Evolutionary conservation across 2,888 invertebrate species (phyloP).

Genomic region (Vesta saturnalis): DNA sequence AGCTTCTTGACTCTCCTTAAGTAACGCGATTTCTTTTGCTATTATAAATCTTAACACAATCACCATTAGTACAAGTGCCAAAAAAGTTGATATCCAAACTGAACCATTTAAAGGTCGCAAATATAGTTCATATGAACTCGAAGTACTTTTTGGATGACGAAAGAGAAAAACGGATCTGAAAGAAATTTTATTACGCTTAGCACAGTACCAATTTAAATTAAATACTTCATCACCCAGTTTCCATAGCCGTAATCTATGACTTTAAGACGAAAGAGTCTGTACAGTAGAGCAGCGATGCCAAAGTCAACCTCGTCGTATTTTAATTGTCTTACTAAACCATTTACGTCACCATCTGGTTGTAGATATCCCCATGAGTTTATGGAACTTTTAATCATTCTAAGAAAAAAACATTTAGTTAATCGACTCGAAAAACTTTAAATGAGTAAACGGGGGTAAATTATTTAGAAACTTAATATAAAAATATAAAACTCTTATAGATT

Average conservation of each 20-base stretch:
- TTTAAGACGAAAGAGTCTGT: constrained; percentile 68
- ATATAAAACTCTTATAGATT: too few relatives aligned
- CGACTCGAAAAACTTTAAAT: too few relatives aligned
- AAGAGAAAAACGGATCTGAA: constrained; percentile 69
- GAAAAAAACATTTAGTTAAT: constrained; percentile 36
- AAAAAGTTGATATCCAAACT: constrained; percentile 67
- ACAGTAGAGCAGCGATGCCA: constrained; percentile 72
- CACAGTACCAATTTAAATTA: not conserved
- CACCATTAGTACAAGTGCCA: constrained; percentile 46
- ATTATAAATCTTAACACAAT: constrained; percentile 49
- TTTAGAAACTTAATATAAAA: too few relatives aligned
- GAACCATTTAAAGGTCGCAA: constrained; percentile 68
- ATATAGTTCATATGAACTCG: constrained; percentile 70
- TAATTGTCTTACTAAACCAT: constrained; percentile 71
- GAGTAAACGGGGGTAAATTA: too few relatives aligned
- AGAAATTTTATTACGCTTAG: not conserved
- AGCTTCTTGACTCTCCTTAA: not conserved
- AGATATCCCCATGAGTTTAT: constrained; percentile 73
- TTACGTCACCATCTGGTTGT: constrained; percentile 67
- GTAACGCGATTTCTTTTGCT: constrained; percentile 4
- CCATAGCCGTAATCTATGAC: constrained; percentile 64
- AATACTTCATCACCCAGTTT: constrained; percentile 68
- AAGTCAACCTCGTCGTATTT: constrained; percentile 69
- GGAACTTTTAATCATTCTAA: constrained; percentile 62
- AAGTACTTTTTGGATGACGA: constrained; percentile 71